Evolutionary conservation across 2,797 vertebrate species (phyloP), one percentile per base, ranked within the genome.

Genomic region (Enteromius thamalakanensis): DNA sequence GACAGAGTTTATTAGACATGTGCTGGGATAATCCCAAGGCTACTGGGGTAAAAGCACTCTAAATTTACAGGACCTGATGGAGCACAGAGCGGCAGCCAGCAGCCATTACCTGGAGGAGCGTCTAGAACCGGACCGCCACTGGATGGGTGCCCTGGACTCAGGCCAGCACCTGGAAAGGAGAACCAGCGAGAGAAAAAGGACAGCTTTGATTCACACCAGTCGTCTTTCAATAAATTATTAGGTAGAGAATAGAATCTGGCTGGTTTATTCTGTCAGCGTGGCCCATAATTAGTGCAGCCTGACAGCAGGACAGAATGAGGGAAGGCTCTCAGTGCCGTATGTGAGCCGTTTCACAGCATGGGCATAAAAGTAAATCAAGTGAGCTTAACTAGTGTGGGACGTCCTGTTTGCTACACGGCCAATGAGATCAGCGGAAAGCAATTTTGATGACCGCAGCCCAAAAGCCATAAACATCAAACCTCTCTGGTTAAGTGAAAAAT

Each of bases 51-150:
- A 79, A 86, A 83, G 74, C 34, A 40, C 12, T n/a, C 71, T 32
- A 62, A 69, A 87, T 81, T 84, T 87, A 87, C 85, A 85, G 34
- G 47, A 60, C 78, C 14, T 87, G 23, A 76, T 34, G 23, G 53
- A 84, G 78, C 74, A n/a, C 62, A 58, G 55, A 47, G 40, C 19
- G 10, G 71, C 26, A 81, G 75, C 55, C 84, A 79, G 67, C 45
- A n/a, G 37, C 49, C 62, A 75, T 64, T 91, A 93, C 92, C 92
- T 91, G 83, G 86, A 76, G 65, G 76, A 79, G 85, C 79, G 45
- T 90, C 89, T 86, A 88, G 87, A 86, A 86, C 85, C 10, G 79
- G 76, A 67, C 84, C 86, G 34, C 86, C 84, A 67, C 85, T 81
- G 53, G 76, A 84, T 32, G 74, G 65, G 64, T 68, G 85, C 82